A percentile compares a stretch with the other conserved stretches of the same genome.
These are phyloP conservation scores for Sebastes steindachneri DNA, from an alignment of 2,797 vertebrate species.

Conservation along the genomic window DNA sequence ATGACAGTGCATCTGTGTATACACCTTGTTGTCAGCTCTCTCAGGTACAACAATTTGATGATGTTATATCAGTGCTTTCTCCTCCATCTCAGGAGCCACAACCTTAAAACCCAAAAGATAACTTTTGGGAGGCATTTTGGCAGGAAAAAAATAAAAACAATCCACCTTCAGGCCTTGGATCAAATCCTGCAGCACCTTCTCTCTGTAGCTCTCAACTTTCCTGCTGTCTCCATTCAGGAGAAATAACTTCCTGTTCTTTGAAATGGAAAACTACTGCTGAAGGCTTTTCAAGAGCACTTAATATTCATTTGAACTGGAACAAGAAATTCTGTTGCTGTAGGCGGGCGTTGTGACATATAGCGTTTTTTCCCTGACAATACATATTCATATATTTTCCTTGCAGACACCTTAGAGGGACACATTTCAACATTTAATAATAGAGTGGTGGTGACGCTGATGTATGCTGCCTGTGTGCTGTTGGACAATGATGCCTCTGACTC, in stretches of 20 bases:
- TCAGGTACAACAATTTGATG: background rate
- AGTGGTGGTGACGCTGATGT: background rate
- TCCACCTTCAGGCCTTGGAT: background rate
- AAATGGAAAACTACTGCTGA: slow-evolving; percentile 52
- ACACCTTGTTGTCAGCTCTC: background rate
- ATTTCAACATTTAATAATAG: slow-evolving; percentile 13
- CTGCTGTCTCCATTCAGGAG: slow-evolving; percentile 33
- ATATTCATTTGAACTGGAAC: slow-evolving; percentile 52
- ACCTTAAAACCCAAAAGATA: background rate
- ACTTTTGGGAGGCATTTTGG: background rate
- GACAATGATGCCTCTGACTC: background rate
- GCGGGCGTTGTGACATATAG: slow-evolving; percentile 10
- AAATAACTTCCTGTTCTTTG: slow-evolving; percentile 51
- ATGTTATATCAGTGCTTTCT: background rate
- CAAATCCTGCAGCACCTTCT: slow-evolving; percentile 14
- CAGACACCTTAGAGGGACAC: slow-evolving; percentile 1
- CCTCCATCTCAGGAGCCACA: slow-evolving; percentile 7
- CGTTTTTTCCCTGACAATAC: slow-evolving; percentile 15
- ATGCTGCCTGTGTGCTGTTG: background rate
- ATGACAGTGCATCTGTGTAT: background rate
- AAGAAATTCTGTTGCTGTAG: slow-evolving; percentile 32
- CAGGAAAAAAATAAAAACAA: background rate
- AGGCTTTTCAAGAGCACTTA: slow-evolving; percentile 52
- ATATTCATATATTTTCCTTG: slow-evolving; percentile 42
- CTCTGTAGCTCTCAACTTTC: slow-evolving; percentile 14